Evolutionary conservation across 2,797 vertebrate genomes (phyloP).

Genomic region (Amphiprion clarkii): DNA sequence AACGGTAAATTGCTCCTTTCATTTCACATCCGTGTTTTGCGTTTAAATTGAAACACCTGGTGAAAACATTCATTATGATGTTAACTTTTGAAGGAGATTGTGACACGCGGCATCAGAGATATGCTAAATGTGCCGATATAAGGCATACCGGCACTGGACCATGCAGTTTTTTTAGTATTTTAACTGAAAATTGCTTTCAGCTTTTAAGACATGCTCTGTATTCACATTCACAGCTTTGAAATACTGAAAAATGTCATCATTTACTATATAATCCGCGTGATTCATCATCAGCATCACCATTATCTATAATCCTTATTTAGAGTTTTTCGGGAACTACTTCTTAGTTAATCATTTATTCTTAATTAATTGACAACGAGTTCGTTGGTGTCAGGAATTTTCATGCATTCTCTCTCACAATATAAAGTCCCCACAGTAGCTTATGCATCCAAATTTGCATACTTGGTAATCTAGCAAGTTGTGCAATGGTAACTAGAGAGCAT

Average conservation of each 20-base stretch:
- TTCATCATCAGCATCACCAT: no score
- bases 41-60: background rate
- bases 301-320: no score
- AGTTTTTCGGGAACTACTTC: no score
- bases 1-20: background rate
- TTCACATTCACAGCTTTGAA: no score
- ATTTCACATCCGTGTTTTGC: background rate
- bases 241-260: no score
- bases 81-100: background rate
- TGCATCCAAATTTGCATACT: background rate
- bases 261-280: no score
- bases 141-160: no score
- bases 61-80: background rate
- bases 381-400: background rate
- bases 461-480: constrained; percentile 31
- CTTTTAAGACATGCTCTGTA: no score
- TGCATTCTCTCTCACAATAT: background rate
- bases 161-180: no score
- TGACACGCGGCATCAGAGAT: background rate
- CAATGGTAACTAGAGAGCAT: constrained; percentile 21
- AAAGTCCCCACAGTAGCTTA: background rate
- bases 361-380: background rate
- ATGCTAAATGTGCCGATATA: background rate
- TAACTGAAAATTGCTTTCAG: no score
- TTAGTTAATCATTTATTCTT: background rate